Conservation (phyloP, 37 sponge, comb jelly and placozoan genomes). For the Bolinopsis microptera region DNA sequence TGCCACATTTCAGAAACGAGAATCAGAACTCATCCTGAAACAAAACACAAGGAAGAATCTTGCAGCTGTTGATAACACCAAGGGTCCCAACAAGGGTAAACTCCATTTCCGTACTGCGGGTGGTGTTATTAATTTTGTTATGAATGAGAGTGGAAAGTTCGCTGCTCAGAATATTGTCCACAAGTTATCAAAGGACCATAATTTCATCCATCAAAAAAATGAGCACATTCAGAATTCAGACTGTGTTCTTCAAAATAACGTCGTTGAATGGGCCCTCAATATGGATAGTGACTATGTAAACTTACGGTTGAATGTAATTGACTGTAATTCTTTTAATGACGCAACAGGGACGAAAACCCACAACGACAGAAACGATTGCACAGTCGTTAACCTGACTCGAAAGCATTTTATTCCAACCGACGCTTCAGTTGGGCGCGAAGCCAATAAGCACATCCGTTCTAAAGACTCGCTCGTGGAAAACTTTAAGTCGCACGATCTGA, state of each 20-base stretch:
- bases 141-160: background rate
- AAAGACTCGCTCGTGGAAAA: background rate
- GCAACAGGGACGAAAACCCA: background rate
- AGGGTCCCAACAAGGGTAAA: constrained; percentile 5
- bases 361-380: background rate
- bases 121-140: background rate
- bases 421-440: background rate
- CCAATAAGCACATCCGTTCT: background rate
- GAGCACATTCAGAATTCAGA: background rate
- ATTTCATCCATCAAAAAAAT: background rate
- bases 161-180: background rate
- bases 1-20: background rate
- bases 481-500: background rate
- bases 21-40: background rate
- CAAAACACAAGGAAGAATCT: constrained; percentile 15
- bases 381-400: background rate
- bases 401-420: background rate
- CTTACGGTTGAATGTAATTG: background rate
- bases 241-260: background rate
- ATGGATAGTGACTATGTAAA: background rate
- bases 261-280: background rate
- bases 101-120: background rate
- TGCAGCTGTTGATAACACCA: no score
- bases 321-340: background rate
- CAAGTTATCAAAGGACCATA: background rate